Conservation (phyloP, 2,888 invertebrate species). For the Hermaeophaga mercurialis region DNA sequence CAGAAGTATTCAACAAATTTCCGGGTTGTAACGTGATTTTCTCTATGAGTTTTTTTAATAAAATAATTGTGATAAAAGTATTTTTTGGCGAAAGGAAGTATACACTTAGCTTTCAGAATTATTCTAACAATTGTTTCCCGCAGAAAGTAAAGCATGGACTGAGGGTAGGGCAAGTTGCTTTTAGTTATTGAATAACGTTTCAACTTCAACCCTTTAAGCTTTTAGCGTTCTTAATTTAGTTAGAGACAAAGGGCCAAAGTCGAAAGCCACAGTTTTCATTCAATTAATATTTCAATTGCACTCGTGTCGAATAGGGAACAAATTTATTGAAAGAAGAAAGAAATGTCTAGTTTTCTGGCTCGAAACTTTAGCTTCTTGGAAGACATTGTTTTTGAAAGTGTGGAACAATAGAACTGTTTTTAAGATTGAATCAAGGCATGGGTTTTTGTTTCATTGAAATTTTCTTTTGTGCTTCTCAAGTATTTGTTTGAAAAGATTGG, state of each 20-base stretch:
- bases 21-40: no score
- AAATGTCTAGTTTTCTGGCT: conserved; percentile 50
- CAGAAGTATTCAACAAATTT: no score
- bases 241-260: conserved; percentile 47
- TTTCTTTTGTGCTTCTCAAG: conserved; percentile 29
- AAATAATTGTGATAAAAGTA: no score
- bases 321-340: conserved; percentile 50
- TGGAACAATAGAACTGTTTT: conserved; percentile 48
- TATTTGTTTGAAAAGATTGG: conserved; percentile 15
- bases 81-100: no score
- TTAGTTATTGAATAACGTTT: conserved; percentile 47
- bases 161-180: conserved; percentile 15
- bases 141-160: conserved; percentile 17
- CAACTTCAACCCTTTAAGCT: conserved; percentile 45
- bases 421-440: conserved; percentile 40
- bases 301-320: conserved; percentile 52
- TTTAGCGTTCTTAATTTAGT: conserved; percentile 47
- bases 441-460: conserved; percentile 39
- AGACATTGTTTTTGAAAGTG: conserved; percentile 50
- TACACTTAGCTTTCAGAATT: conserved; percentile 20
- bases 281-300: conserved; percentile 57
- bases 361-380: conserved; percentile 48
- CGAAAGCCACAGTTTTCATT: conserved; percentile 56
- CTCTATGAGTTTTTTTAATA: no score
- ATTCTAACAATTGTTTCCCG: conserved; percentile 25